These are phyloP conservation scores for Drosophila mulleri DNA, from an alignment of 2,888 invertebrate genomes.

Conservation along the genomic window DNA sequence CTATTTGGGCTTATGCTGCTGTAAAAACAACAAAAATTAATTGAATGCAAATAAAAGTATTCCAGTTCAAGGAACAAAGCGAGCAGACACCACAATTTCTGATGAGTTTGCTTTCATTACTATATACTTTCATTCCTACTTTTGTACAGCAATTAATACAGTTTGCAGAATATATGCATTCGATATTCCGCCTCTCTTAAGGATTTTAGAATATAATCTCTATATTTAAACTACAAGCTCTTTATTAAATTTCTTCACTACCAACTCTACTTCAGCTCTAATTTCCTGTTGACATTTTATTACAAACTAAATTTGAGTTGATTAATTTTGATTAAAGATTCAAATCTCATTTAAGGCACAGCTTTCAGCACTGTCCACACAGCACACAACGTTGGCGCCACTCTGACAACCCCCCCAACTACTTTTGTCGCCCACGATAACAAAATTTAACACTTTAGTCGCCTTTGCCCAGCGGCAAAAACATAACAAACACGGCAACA, in stretches of 20 bases:
- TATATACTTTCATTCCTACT: no score
- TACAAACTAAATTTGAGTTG: slow-evolving; percentile 16
- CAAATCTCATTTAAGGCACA: slow-evolving; percentile 13
- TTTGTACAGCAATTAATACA: background rate
- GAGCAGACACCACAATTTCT: background rate
- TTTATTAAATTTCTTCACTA: background rate
- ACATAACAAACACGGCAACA: slow-evolving; percentile 24
- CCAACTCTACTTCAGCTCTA: background rate
- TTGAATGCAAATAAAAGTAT: background rate
- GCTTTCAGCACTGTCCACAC: slow-evolving; percentile 27
- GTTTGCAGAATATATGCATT: no score
- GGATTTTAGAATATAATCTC: background rate
- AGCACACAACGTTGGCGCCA: slow-evolving; percentile 4
- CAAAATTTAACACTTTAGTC: slow-evolving; percentile 42
- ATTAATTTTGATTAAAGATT: slow-evolving; percentile 32
- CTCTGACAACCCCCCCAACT: slow-evolving; percentile 4
- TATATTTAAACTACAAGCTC: no score
- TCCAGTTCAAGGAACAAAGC: background rate
- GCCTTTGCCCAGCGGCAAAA: slow-evolving; percentile 24
- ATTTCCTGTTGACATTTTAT: slow-evolving; percentile 29
- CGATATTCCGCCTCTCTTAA: background rate
- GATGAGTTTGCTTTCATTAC: background rate
- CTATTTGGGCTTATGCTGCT: background rate
- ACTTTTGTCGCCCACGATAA: slow-evolving; percentile 42
- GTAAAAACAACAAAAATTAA: background rate